A percentile compares a stretch with the other conserved stretches of the same genome.
These are phyloP conservation scores for Mythimna pallens DNA, from an alignment of 2,888 invertebrate species.

Conservation along the genomic window DNA sequence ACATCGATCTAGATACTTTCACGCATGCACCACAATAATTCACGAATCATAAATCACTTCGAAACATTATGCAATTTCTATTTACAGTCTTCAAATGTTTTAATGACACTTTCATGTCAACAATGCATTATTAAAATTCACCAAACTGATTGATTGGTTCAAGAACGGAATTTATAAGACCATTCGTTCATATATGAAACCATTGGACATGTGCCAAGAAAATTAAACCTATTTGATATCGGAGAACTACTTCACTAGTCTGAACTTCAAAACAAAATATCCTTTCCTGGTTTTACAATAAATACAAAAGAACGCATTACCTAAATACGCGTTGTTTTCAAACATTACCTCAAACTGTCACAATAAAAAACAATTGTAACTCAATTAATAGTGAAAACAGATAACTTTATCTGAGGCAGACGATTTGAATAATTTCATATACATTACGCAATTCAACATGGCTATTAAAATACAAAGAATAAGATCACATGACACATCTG, in stretches of 20 bases:
- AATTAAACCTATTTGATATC: conserved; percentile 23
- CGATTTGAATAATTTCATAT: conserved; percentile 50
- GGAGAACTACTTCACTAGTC: not conserved
- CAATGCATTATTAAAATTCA: not conserved
- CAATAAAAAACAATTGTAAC: conserved; percentile 9
- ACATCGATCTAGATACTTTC: conserved; percentile 63
- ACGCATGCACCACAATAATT: conserved; percentile 44
- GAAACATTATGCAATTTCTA: conserved; percentile 17
- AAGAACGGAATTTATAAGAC: conserved; percentile 3
- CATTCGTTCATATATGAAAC: not conserved
- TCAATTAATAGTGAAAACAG: conserved; percentile 18
- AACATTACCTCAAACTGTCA: conserved; percentile 1
- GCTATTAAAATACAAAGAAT: conserved; percentile 66
- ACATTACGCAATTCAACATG: conserved; percentile 65
- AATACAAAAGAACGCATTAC: not conserved
- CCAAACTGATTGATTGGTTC: not conserved
- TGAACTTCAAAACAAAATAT: not conserved
- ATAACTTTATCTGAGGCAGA: conserved; percentile 24
- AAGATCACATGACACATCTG: conserved; percentile 77
- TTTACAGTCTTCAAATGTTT: conserved; percentile 5
- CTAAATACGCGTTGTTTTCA: not conserved
- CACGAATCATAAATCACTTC: conserved; percentile 10
- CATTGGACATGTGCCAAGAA: conserved; percentile 39
- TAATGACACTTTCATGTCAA: not conserved
- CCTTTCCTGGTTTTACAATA: not conserved